Evolutionary conservation across 2,113 vertebrate species (phyloP).

Genomic region (Bujurquina vittata): DNA sequence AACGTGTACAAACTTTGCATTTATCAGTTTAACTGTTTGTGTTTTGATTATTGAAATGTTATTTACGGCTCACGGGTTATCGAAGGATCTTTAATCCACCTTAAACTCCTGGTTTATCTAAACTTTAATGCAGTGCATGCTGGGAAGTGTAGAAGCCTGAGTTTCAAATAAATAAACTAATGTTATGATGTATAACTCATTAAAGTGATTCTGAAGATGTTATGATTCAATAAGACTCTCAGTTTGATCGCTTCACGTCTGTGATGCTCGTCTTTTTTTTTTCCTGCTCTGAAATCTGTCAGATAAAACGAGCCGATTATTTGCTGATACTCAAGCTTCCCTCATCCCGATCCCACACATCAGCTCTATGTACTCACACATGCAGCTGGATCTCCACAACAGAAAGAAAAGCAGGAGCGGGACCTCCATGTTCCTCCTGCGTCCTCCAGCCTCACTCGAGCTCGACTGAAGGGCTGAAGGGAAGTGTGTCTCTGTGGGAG

Average conservation of each 20-base stretch:
- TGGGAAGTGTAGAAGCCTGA: not conserved
- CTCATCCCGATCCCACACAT: not conserved
- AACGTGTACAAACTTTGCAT: not conserved
- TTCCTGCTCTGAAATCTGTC: not conserved
- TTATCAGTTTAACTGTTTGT: not conserved
- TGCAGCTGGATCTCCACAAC: slow-evolving; percentile 72
- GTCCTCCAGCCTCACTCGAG: slow-evolving; percentile 82
- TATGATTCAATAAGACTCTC: no score
- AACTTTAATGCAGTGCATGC: not conserved
- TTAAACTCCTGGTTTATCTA: not conserved
- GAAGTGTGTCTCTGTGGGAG: slow-evolving; percentile 88
- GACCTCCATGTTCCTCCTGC: slow-evolving; percentile 84
- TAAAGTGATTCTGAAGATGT: not conserved
- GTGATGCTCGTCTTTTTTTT: no score
- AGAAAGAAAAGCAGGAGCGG: slow-evolving; percentile 78
- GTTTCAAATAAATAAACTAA: not conserved
- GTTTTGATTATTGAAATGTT: not conserved
- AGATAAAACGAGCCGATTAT: not conserved
- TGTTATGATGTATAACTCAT: not conserved
- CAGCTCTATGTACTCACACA: slow-evolving; percentile 62
- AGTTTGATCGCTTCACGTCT: not conserved
- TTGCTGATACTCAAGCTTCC: accelerated
- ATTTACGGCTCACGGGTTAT: not conserved
- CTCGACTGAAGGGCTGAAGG: slow-evolving; percentile 83
- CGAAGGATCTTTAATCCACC: not conserved